Evolutionary conservation across 2,888 invertebrate genomes (phyloP), one percentile per base, ranked within the genome.

Genomic region (Seladonia tumulorum): DNA sequence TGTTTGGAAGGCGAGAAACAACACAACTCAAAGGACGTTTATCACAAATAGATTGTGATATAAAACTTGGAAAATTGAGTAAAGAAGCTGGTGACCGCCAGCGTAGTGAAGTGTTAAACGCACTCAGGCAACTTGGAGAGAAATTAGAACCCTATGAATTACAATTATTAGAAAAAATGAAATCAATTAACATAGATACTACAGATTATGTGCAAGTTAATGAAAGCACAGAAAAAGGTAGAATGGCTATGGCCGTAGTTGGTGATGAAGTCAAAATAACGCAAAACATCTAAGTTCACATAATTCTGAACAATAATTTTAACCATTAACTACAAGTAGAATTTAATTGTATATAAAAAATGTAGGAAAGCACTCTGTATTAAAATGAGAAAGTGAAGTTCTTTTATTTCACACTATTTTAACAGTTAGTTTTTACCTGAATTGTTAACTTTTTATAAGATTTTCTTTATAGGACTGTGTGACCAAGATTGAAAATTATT

Each of bases 1-100:
- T 97, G 94, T 97, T 97, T 95, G 97, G 97, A 1, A 96, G 96
- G 92, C 96, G 97, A 89, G 97, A 97, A 93, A 97, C 97, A 3
- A 96, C 96, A 71, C 96, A 97, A 91, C 95, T 97, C 76, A 94
- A 97, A 81, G 96, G 96, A 88, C 95, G 96, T 89, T 93, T 97
- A 35, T 92, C 95, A 22, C 95, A 96, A 91, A 95, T 97, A 60
- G 96, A 96, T 72, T 95, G 97, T 90, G 96, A 97, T 92, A 93
- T 95, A 18, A 97, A 96, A 93, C 95, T 97, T 47, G 97, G 97
- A 42, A 96, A 97, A 94, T 92, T 97, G 45, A 94, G 94, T 53
- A 91, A 93, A 85, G 96, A 96, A 70, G 92, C 93, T 45, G 95
- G 95, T 79, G 96, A 96, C 66, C 95, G 95, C 89, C 96, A 95